A percentile compares a stretch with the other conserved stretches of the same genome.
Conservation (phyloP, 1,140 invertebrate species). For the Orussus abietinus region DNA sequence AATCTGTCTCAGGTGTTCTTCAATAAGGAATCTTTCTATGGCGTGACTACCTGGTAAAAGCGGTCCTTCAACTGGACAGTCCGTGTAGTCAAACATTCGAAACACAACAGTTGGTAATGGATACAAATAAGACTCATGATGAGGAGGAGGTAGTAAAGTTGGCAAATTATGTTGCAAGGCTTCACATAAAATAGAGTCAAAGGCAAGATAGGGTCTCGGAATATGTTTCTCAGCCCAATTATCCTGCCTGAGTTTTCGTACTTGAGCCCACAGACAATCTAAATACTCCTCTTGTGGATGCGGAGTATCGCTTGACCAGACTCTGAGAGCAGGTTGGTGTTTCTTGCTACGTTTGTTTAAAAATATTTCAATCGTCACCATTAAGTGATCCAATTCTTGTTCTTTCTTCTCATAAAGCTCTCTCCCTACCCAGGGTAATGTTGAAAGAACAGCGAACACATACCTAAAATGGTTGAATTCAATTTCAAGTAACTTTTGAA, state of each 20-base stretch:
- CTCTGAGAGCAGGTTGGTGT: constrained; percentile 84
- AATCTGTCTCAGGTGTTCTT: constrained; percentile 94
- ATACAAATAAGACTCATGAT: constrained; percentile 84
- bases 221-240: constrained; percentile 98
- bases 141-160: constrained; percentile 80
- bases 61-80: constrained; percentile 81
- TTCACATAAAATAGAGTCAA: constrained; percentile 92
- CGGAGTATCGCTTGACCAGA: constrained; percentile 88
- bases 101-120: constrained; percentile 88
- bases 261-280: constrained; percentile 96
- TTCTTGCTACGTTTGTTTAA: constrained; percentile 90
- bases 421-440: constrained; percentile 92
- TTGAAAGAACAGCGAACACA: constrained; percentile 91
- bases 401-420: constrained; percentile 97
- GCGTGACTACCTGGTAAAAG: constrained; percentile 92
- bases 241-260: constrained; percentile 85
- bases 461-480: constrained; percentile 29
- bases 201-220: constrained; percentile 88
- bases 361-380: constrained; percentile 93
- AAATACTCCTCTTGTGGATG: constrained; percentile 98
- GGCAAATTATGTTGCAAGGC: constrained; percentile 94
- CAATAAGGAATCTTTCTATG: constrained; percentile 96
- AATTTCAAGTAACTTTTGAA: constrained; percentile 3
- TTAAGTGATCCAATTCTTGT: constrained; percentile 84
- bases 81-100: constrained; percentile 97